Conservation (phyloP, 2,797 vertebrate genomes). For the Hafferia zeledoni region DNA sequence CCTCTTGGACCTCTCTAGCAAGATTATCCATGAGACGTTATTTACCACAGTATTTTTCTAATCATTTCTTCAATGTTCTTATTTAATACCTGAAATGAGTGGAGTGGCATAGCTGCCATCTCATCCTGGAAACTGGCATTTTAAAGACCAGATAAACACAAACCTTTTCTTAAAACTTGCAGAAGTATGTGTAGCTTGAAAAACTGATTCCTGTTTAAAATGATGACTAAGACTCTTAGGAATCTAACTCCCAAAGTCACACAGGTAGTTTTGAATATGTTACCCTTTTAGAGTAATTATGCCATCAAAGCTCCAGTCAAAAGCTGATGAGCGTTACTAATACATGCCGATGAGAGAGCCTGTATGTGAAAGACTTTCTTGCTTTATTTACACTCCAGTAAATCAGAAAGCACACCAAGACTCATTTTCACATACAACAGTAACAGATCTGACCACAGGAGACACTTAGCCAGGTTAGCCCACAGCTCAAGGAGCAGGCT, state of each 20-base stretch:
- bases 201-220: slow-evolving; percentile 33
- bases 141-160: slow-evolving; percentile 13
- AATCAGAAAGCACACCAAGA: slow-evolving; percentile 20
- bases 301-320: slow-evolving; percentile 45
- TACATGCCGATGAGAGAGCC: slow-evolving; percentile 20
- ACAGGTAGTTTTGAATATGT: slow-evolving; percentile 52
- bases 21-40: neutral
- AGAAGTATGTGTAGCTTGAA: neutral
- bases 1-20: neutral
- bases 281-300: slow-evolving; percentile 64
- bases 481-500: neutral
- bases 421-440: neutral
- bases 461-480: neutral
- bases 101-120: neutral
- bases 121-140: neutral
- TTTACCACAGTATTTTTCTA: neutral
- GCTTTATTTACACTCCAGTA: slow-evolving; percentile 36
- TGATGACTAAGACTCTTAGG: slow-evolving; percentile 49
- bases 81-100: neutral
- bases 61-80: neutral
- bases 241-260: slow-evolving; percentile 57
- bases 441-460: neutral
- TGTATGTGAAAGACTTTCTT: neutral
- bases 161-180: slow-evolving; percentile 5
- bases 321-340: slow-evolving; percentile 56